phyloP scores from a whole-genome alignment of 2,797 vertebrate species.

The Chrosomus eos region DNA sequence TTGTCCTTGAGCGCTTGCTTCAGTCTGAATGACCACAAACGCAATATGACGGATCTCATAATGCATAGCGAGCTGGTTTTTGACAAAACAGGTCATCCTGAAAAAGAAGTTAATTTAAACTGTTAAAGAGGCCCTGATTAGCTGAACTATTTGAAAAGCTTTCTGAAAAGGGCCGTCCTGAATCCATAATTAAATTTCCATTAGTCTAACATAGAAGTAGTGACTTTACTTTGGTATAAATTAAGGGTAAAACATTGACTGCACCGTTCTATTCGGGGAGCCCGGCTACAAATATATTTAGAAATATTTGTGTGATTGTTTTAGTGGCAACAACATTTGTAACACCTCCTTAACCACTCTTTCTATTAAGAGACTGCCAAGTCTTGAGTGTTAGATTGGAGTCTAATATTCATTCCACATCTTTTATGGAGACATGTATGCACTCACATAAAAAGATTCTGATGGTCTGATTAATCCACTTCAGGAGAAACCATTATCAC shows the following conservation, averaged over 20 bases:
- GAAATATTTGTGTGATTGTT: constrained; percentile 32
- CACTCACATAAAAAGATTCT: constrained; percentile 51
- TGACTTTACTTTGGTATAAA: background rate
- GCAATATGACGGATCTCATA: background rate
- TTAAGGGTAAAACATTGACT: background rate
- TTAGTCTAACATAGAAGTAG: constrained; percentile 18
- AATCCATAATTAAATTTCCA: constrained; percentile 29
- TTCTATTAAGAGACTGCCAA: constrained; percentile 24
- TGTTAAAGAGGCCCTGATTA: constrained; percentile 5
- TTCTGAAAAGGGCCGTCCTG: constrained; percentile 7
- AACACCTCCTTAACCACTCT: constrained; percentile 32
- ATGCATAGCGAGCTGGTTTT: background rate
- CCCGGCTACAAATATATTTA: constrained; percentile 8
- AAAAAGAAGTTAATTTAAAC: constrained; percentile 22
- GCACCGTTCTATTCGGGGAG: background rate
- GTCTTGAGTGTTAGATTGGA: constrained; percentile 40
- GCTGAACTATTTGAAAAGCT: constrained; percentile 16
- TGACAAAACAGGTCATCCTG: background rate
- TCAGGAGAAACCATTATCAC: constrained; percentile 77
- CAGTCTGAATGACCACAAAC: background rate
- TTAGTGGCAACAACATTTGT: constrained; percentile 29
- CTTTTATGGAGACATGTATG: constrained; percentile 55
- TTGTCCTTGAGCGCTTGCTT: background rate
- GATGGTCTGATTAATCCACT: constrained; percentile 72
- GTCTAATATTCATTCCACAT: constrained; percentile 57